Conservation (phyloP, 2,113 vertebrate species). For the Todiramphus saurophagus region DNA sequence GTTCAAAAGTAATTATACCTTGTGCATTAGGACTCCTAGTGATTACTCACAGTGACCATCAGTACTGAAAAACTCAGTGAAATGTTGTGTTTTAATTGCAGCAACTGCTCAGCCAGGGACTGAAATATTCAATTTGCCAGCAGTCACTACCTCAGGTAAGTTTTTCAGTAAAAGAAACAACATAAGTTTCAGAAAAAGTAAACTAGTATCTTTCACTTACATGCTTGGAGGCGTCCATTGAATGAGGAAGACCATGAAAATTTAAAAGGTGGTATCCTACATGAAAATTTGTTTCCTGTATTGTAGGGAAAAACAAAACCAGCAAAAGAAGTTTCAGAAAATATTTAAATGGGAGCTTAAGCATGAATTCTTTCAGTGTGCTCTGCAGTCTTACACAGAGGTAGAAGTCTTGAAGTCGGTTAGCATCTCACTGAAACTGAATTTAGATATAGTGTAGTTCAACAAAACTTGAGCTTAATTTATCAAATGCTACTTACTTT, state of each 20-base stretch:
- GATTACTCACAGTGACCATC: not conserved
- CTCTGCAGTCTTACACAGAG: not conserved
- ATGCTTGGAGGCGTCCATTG: not conserved
- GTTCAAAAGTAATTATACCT: not conserved
- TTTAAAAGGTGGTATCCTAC: not conserved
- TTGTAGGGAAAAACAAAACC: not conserved
- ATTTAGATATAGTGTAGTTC: not conserved
- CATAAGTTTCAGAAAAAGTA: not conserved
- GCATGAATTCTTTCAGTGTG: not conserved
- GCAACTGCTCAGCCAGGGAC: slow-evolving; percentile 96
- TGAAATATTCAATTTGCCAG: slow-evolving; percentile 98
- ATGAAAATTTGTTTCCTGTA: not conserved
- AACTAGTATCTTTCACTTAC: not conserved
- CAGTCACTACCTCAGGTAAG: slow-evolving; percentile 94
- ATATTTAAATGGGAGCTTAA: not conserved
- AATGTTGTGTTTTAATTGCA: slow-evolving; percentile 69
- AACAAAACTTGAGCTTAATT: not conserved
- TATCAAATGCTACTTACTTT: not conserved
- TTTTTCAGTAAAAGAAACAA: not conserved
- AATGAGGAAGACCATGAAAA: not conserved
- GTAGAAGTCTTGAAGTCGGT: not conserved
- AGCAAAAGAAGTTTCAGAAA: not conserved
- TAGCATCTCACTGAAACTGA: not conserved
- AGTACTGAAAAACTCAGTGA: not conserved
- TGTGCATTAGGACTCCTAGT: not conserved